Conservation (phyloP, 2,797 vertebrate genomes). For the Cyprinodon diabolis region DNA sequence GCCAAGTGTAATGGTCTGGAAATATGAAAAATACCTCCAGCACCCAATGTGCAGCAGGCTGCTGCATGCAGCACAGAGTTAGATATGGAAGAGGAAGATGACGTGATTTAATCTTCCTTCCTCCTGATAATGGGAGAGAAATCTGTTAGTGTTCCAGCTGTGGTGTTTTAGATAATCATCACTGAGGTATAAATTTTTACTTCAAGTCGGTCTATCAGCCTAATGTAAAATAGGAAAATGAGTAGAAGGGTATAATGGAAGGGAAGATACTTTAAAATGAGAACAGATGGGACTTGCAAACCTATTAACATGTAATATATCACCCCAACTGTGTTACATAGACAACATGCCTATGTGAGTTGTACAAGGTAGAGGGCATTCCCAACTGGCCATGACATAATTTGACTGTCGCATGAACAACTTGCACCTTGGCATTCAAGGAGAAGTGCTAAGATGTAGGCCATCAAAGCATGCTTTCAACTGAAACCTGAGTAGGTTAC, state of each 20-base stretch:
- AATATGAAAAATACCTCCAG: slow-evolving; percentile 62
- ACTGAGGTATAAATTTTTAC: slow-evolving; percentile 56
- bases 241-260: not conserved
- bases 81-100: slow-evolving; percentile 56
- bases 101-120: slow-evolving; percentile 60
- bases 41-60: slow-evolving; percentile 46
- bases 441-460: slow-evolving; percentile 62
- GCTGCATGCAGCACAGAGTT: slow-evolving; percentile 38
- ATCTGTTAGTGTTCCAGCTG: slow-evolving; percentile 63
- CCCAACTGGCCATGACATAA: slow-evolving; percentile 54
- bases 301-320: slow-evolving; percentile 1
- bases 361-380: slow-evolving; percentile 24
- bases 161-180: slow-evolving; percentile 59
- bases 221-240: slow-evolving; percentile 44
- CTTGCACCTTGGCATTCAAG: slow-evolving; percentile 51
- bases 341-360: slow-evolving; percentile 8
- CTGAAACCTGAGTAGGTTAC: slow-evolving; percentile 76
- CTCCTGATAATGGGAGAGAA: slow-evolving; percentile 61
- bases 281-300: slow-evolving; percentile 5
- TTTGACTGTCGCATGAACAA: slow-evolving; percentile 35
- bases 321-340: slow-evolving; percentile 1
- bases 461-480: slow-evolving; percentile 56
- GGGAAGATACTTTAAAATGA: not conserved
- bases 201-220: slow-evolving; percentile 50
- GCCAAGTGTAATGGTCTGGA: slow-evolving; percentile 61